Conservation (phyloP, 2,113 vertebrate species). For the Phoenicopterus ruber region DNA sequence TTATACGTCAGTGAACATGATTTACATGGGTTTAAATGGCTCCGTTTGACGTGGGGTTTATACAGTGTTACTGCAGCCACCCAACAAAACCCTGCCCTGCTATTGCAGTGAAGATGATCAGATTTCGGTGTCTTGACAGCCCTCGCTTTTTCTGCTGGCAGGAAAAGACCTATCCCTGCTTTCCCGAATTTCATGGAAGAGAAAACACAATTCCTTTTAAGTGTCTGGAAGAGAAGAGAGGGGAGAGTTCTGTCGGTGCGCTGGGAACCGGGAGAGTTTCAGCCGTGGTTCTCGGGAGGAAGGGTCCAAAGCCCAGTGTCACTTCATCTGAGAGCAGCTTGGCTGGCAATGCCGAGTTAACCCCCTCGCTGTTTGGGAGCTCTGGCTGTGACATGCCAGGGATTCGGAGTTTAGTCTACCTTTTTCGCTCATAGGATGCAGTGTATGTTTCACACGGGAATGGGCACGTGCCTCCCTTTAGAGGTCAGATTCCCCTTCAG, state of each 20-base stretch:
- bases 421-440: not conserved
- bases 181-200: not conserved
- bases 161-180: slow-evolving; percentile 15
- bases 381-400: not conserved
- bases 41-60: not conserved
- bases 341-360: not conserved
- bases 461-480: not conserved
- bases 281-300: not conserved
- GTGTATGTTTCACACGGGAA: not conserved
- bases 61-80: not conserved
- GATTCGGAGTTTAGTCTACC: not conserved
- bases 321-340: not conserved
- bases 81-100: not conserved
- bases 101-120: not conserved
- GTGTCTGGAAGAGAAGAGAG: not conserved
- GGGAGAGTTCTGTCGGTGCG: not conserved
- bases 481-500: not conserved
- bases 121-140: slow-evolving; percentile 16
- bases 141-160: not conserved
- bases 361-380: not conserved
- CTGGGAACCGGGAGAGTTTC: not conserved
- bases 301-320: not conserved
- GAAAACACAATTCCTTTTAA: slow-evolving; percentile 2
- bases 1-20: not conserved
- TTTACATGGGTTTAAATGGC: slow-evolving; percentile 27